Base-by-base conservation (phyloP, 2,888 invertebrate species). In the Oligia fasciuncula region DNA sequence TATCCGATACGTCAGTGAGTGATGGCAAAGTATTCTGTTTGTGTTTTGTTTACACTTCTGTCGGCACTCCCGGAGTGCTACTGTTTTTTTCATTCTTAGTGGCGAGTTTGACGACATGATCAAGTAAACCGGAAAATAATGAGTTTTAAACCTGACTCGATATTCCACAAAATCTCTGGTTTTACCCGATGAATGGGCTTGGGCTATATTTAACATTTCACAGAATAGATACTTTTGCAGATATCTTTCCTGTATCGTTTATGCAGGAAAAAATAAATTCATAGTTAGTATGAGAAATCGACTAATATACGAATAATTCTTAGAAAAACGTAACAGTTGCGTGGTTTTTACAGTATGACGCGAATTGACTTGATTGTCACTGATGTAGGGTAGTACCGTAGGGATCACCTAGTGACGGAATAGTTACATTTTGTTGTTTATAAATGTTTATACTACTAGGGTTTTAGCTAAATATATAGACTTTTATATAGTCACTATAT, bases 401-500 rank as follows among this genome's bases (percentile, higher is more conserved):
- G 93, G 93, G 92, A 92, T 91, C 92, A 93, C 91, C 91, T 87
- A 88, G 89, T 80, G 83, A 87, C 46, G 79, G 72, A 83, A 80
- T 85, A 85, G 79, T 81, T 69, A 90, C 76, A 87, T 91, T 91
- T 91, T 92, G 90, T 89, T 92, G 88, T 93, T 89, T 92, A 85
- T 92, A 91, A 90, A 92, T 90, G 88, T 92, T 91, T 92, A 91
- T 89, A 91, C 88, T 81, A 86, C 80, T 86, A 89, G 87, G 90
- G 89, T 89, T 90, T 89, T 88, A 90, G 85, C 90, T 88, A 88
- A 87, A 81, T 88, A 87, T 89, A 89, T 87, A 90, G 86, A 90
- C 89, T 91, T 92, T 91, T 92, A 90, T 92, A 91, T 90, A 91
- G 92, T 88, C 87, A 89, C 83, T 90, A 90, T 86, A 80, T 89